These are phyloP conservation scores for Drosophila nr. medialis DNA, from an alignment of 2,888 invertebrate species.

Conservation along the genomic window DNA sequence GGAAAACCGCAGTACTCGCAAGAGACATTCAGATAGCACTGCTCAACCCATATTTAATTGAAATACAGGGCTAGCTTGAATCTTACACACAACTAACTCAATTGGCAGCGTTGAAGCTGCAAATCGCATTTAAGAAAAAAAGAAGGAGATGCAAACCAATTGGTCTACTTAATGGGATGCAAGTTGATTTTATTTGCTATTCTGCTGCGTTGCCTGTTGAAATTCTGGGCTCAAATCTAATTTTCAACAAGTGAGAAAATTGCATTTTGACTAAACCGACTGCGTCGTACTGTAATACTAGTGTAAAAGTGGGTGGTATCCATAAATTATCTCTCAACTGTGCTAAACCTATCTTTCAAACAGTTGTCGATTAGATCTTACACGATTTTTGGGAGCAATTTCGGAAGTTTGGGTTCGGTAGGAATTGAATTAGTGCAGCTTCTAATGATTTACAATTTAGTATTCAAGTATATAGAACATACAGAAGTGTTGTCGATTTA, in stretches of 20 bases:
- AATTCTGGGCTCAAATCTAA: conserved; percentile 11
- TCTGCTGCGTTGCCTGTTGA: conserved; percentile 3
- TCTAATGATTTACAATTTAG: background rate
- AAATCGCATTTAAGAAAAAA: conserved; percentile 5
- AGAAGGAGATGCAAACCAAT: conserved; percentile 3
- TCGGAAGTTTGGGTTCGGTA: background rate
- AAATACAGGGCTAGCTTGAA: background rate
- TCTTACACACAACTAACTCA: background rate
- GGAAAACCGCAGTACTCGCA: background rate
- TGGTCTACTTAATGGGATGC: conserved; percentile 14
- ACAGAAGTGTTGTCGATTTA: background rate
- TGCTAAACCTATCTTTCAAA: background rate
- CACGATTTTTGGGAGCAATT: background rate
- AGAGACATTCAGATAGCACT: background rate
- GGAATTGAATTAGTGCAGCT: background rate
- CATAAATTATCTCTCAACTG: background rate
- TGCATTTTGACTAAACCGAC: background rate
- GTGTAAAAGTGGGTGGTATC: background rate
- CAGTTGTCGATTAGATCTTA: background rate
- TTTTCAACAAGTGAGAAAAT: conserved; percentile 14
- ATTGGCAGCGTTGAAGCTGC: background rate
- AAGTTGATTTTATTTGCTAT: conserved; percentile 12
- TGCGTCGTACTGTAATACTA: background rate
- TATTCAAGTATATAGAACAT: background rate
- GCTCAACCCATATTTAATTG: background rate